Evolutionary conservation across 2,113 vertebrate genomes (phyloP), one percentile per base, ranked within the genome.

Genomic region (Gymnobelideus leadbeateri): DNA sequence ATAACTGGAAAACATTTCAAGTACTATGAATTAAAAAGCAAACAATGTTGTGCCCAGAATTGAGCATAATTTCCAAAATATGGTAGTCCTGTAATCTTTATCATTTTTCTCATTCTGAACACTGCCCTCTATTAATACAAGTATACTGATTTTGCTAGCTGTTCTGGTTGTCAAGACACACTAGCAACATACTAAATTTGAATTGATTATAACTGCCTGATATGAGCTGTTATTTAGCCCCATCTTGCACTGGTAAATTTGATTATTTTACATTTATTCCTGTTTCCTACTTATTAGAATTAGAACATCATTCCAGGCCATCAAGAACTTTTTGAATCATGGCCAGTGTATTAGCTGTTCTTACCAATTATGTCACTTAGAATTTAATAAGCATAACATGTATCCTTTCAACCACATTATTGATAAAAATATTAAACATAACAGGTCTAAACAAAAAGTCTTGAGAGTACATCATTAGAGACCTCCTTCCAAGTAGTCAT

Each of bases 231-330:
- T n/a, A 43, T 84, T 84, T 43, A 84, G 68, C 7, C n/a, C 37
- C 68, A 84, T 84, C 68, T 84, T 84, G 19, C 43, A 84, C 68
- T 84, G n/a, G n/a, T 84, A 43, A n/a, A 84, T 23, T 84, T 84
- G 19, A 84, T 8, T 84, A 84, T 84, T 84, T 84, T 84, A 16
- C 68, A 84, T 37, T 68, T 68, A 37, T 84, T n/a, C 37, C 68
- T 84, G n/a, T 84, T 84, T 84, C 16, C 68, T 84, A 84, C 68
- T 84, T n/a, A 84, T 43, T 84, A 84, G 68, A 84, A 84, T 84
- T 84, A 84, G 68, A n/a, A 84, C 1, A 84, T 84, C 68, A 84
- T 84, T 84, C 43, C 37, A 77, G 14, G 16, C 4, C 61, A 77
- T 77, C 68, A 84, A 84, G n/a, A 84, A 43, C 68, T 43, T 43